Percentiles rank a stretch among this genome's conserved stretches.
Evolutionary conservation across 2,888 invertebrate genomes (phyloP).

Genomic region (Beris morrisii): DNA sequence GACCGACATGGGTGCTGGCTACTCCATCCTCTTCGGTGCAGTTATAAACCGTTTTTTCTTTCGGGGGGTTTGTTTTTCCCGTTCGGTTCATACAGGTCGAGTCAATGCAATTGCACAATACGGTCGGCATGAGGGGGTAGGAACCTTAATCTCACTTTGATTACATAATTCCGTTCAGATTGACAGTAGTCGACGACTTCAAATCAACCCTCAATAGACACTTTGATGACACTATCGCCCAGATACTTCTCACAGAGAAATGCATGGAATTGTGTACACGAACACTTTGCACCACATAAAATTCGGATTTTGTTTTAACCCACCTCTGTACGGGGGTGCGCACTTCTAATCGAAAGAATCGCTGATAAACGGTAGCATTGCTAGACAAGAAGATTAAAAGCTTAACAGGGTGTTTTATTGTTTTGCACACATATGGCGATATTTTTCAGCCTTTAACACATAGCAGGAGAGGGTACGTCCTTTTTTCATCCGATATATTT

Average conservation of each 20-base stretch:
- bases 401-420: conserved; percentile 40
- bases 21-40: neutral
- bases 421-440: conserved; percentile 38
- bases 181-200: conserved; percentile 13
- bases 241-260: conserved; percentile 17
- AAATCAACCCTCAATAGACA: conserved; percentile 12
- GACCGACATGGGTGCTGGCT: neutral
- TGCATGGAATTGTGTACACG: conserved; percentile 6
- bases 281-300: conserved; percentile 25
- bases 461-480: too few species aligned
- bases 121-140: too few species aligned
- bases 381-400: conserved; percentile 38
- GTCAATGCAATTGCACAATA: too few species aligned
- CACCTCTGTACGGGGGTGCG: neutral
- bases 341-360: conserved; percentile 3
- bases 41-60: neutral
- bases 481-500: conserved; percentile 5
- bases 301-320: conserved; percentile 23
- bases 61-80: neutral
- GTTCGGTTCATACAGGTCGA: too few species aligned
- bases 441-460: conserved; percentile 29
- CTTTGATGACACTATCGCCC: conserved; percentile 13
- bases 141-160: conserved; percentile 35
- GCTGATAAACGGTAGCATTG: conserved; percentile 13
- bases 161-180: conserved; percentile 37